Evolutionary conservation across 2,888 invertebrate species (phyloP).

Genomic region (Thelaira solivaga): DNA sequence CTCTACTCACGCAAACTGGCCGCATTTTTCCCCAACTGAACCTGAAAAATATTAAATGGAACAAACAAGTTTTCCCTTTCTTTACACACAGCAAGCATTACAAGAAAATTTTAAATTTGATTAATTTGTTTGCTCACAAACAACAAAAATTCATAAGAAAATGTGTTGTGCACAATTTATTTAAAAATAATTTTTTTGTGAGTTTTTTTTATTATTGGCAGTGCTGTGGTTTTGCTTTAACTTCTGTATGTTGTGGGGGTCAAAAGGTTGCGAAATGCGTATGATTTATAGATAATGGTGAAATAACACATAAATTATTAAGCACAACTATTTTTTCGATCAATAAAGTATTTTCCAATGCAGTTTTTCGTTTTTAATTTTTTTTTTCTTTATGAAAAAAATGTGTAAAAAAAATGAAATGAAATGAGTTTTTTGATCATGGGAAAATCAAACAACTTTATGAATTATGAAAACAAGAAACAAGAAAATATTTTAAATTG

Average conservation of each 20-base stretch:
- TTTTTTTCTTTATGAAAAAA: not conserved
- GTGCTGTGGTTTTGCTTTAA: conserved; percentile 14
- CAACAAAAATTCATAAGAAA: not conserved
- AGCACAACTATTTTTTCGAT: not conserved
- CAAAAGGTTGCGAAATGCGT: conserved; percentile 43
- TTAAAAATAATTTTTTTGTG: not conserved
- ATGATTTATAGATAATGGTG: conserved; percentile 45
- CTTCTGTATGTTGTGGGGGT: conserved; percentile 33
- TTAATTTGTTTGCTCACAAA: conserved; percentile 47
- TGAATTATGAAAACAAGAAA: no score
- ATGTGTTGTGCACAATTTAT: conserved; percentile 42
- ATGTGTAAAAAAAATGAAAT: conserved; percentile 2
- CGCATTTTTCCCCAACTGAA: conserved; percentile 7
- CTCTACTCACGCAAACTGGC: conserved; percentile 3
- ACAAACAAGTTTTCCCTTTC: conserved; percentile 50
- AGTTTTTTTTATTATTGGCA: not conserved
- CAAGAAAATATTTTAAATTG: not conserved
- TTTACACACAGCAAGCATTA: not conserved
- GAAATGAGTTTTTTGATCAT: conserved; percentile 19
- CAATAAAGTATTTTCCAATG: not conserved
- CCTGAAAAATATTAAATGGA: conserved; percentile 28
- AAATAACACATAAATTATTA: conserved; percentile 27
- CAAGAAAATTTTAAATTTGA: conserved; percentile 40
- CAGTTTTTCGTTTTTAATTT: not conserved
- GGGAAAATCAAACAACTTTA: conserved; percentile 55